A percentile compares a stretch with the other conserved stretches of the same genome.
Conservation (phyloP, 2,888 invertebrate genomes). For the Acanthopleura granulata region DNA sequence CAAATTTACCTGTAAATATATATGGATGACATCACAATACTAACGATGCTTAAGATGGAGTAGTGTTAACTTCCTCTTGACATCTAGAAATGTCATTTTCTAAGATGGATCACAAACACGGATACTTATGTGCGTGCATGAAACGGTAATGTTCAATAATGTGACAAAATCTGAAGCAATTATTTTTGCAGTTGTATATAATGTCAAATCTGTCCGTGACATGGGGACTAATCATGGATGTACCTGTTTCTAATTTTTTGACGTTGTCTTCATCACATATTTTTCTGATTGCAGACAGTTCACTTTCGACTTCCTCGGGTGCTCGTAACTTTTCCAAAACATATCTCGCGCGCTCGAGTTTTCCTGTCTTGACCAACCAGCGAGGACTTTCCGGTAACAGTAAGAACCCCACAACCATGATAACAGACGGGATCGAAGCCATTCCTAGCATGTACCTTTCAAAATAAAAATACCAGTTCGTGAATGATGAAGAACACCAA, state of each 20-base stretch:
- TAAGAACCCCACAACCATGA: constrained; percentile 72
- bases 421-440: constrained; percentile 69
- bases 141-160: no score
- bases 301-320: constrained; percentile 56
- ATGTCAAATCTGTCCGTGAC: background rate
- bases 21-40: no score
- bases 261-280: constrained; percentile 34
- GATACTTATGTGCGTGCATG: no score
- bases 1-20: background rate
- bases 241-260: background rate
- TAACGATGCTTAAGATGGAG: no score
- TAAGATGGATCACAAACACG: no score
- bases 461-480: background rate
- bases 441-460: constrained; percentile 71
- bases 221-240: background rate
- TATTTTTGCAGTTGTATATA: background rate
- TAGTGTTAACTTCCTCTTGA: no score
- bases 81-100: no score
- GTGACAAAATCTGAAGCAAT: no score
- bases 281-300: constrained; percentile 59
- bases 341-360: constrained; percentile 42
- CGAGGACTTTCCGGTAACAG: constrained; percentile 73
- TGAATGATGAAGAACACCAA: no score
- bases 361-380: constrained; percentile 35
- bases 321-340: constrained; percentile 60